Percentiles rank a stretch among this genome's conserved stretches.
Conservation (phyloP, 1,140 invertebrate species). For the Heliconius melpomene region DNA sequence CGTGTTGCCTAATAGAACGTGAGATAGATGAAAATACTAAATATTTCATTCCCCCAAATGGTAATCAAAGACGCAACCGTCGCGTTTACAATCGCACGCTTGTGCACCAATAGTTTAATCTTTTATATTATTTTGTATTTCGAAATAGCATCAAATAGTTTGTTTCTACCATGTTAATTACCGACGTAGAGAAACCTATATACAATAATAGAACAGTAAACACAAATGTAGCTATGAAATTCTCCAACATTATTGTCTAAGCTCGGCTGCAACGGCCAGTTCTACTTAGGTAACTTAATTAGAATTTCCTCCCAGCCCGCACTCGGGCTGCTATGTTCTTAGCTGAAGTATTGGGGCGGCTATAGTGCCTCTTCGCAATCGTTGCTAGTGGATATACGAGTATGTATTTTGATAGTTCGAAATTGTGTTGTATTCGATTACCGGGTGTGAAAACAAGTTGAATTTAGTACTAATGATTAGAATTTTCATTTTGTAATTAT, state of each 20-base stretch:
- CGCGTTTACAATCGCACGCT: too few species aligned
- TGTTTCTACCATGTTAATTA: not conserved
- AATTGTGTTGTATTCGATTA: not conserved
- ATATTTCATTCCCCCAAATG: too few species aligned
- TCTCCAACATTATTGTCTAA: constrained; percentile 48
- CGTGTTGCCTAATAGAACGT: too few species aligned
- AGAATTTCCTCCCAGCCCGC: constrained; percentile 51
- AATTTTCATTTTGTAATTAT: too few species aligned
- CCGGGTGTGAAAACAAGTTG: too few species aligned
- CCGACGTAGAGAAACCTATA: not conserved
- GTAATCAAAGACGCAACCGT: too few species aligned
- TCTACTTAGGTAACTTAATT: constrained; percentile 64
- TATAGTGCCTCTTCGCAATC: constrained; percentile 27
- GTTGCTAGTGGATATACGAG: not conserved
- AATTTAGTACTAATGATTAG: too few species aligned
- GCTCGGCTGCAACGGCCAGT: constrained; percentile 41
- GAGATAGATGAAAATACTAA: too few species aligned
- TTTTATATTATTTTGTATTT: not conserved
- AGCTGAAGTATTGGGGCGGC: constrained; percentile 35
- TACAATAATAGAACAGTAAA: constrained; percentile 25
- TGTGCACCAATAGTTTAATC: too few species aligned
- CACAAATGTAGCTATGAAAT: constrained; percentile 43
- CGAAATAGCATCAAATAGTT: not conserved
- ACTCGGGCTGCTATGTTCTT: constrained; percentile 49
- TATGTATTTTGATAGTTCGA: constrained; percentile 1